A percentile compares a stretch with the other conserved stretches of the same genome.
Evolutionary conservation across 1,140 invertebrate genomes (phyloP).

Genomic region (Nixonia krombeini): DNA sequence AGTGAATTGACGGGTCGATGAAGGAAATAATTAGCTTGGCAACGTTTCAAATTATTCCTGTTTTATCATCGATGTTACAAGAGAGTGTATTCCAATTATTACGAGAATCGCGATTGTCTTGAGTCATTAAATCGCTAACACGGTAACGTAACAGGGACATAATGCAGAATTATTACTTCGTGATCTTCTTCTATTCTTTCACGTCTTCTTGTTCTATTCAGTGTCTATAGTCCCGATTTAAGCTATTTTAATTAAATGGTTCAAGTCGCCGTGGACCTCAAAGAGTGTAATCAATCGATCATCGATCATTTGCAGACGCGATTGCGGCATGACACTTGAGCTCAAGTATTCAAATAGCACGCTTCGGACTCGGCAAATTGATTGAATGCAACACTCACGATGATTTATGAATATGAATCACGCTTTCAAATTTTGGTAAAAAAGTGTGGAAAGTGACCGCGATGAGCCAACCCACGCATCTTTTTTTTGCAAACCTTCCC

Average conservation of each 20-base stretch:
- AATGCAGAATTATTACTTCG: slow-evolving; percentile 3
- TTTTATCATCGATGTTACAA: no score
- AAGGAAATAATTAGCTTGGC: no score
- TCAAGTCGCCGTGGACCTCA: slow-evolving; percentile 1
- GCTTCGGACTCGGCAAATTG: no score
- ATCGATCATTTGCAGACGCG: slow-evolving; percentile 8
- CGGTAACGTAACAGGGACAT: neutral
- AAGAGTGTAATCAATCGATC: slow-evolving; percentile 13
- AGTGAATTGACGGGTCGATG: no score
- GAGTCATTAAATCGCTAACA: neutral
- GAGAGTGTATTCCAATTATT: neutral
- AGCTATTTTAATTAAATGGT: neutral
- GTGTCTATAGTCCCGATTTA: neutral
- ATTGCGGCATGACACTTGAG: slow-evolving; percentile 3
- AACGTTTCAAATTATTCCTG: neutral
- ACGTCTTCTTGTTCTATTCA: no score
- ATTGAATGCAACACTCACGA: no score
- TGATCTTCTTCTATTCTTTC: slow-evolving; percentile 2
- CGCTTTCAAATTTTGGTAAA: no score
- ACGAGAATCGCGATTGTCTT: neutral
- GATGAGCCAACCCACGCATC: no score
- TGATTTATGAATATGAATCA: no score
- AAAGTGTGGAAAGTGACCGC: no score
- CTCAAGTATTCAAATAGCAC: neutral
- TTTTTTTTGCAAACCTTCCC: no score